These are phyloP conservation scores for Neoseiulus cucumeris DNA, from an alignment of 1,140 invertebrate species.

Conservation along the genomic window DNA sequence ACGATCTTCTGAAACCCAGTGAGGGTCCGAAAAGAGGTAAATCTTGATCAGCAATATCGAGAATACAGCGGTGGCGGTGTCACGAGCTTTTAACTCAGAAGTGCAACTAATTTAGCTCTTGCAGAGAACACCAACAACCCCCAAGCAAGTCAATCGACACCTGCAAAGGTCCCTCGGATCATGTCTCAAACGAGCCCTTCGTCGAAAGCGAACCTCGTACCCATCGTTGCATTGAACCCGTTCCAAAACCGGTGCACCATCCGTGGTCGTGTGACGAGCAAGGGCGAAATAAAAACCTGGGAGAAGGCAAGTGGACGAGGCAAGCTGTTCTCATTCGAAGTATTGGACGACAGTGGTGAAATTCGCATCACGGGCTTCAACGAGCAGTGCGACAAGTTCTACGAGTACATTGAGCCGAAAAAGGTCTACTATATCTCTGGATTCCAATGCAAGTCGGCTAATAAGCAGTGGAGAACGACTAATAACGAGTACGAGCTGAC, in stretches of 20 bases:
- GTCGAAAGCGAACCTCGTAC: slow-evolving; percentile 19
- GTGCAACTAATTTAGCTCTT: no score
- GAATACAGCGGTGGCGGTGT: no score
- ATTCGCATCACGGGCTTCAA: slow-evolving; percentile 86
- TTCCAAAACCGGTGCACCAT: slow-evolving; percentile 90
- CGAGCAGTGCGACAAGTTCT: slow-evolving; percentile 70
- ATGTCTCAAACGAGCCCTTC: no score
- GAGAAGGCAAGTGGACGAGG: slow-evolving; percentile 78
- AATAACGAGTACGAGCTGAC: slow-evolving; percentile 94
- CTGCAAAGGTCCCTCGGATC: no score
- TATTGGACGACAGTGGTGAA: slow-evolving; percentile 81
- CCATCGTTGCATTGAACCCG: slow-evolving; percentile 59
- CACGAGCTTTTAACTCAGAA: no score
- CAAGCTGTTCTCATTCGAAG: slow-evolving; percentile 74
- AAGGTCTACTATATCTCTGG: slow-evolving; percentile 65
- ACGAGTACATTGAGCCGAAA: slow-evolving; percentile 61
- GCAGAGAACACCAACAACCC: no score
- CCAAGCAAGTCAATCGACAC: no score
- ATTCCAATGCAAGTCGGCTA: slow-evolving; percentile 63
- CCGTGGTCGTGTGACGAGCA: slow-evolving; percentile 65
- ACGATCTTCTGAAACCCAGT: no score
- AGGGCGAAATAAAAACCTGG: slow-evolving; percentile 61
- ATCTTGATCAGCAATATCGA: no score
- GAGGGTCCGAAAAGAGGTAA: no score
- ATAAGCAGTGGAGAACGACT: slow-evolving; percentile 61